Evolutionary conservation across 2,888 invertebrate species (phyloP), one percentile per base, ranked within the genome.

Genomic region (Philereme vetulata): DNA sequence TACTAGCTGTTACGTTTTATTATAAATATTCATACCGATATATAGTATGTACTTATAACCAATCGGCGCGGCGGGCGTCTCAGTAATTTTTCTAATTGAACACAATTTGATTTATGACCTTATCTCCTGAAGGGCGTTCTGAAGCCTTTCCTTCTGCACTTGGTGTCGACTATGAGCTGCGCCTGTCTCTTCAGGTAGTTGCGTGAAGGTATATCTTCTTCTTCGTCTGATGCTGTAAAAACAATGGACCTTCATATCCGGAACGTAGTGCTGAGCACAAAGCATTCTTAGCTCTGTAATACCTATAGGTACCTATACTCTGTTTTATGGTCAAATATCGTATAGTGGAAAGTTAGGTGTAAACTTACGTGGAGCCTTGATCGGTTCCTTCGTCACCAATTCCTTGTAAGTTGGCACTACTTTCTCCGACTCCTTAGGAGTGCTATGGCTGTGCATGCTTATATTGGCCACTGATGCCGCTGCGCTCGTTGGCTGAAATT

Each of bases 151-250:
- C 96, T 93, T 40, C 97, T 92, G 66, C 95, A 95, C 79, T 96
- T 97, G 5, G 97, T 95, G 81, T 97, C 97, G 3, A 97, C 94
- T 48, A 97, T 96, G 21, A 97, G 84, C 76, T 96, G 96, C 0
- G 97, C 96, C 81, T 97, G 97, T 60, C 96, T 93, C 86, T 97
- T 97, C 61, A 97, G 86, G 80, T 94, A 95, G 64, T 94, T 95
- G 51, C 97, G 93, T 0, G 97, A 96, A 0, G 97, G 97, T 46
- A 97, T 95, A 76, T 97, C 97, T 66, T 96, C 96, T 75, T 97
- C 97, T 65, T 97, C 97, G 61, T 97, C 97, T 0, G 96, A 95
- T 4, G 93, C 94, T 93, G 81, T 53, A 51, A 51, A 10, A 48
- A 21, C 21, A 21, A 21, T 21, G 21, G 21, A 21, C 21, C 21